These are phyloP conservation scores for Sialis fuliginosa DNA, from an alignment of 2,888 invertebrate genomes.

Conservation along the genomic window DNA sequence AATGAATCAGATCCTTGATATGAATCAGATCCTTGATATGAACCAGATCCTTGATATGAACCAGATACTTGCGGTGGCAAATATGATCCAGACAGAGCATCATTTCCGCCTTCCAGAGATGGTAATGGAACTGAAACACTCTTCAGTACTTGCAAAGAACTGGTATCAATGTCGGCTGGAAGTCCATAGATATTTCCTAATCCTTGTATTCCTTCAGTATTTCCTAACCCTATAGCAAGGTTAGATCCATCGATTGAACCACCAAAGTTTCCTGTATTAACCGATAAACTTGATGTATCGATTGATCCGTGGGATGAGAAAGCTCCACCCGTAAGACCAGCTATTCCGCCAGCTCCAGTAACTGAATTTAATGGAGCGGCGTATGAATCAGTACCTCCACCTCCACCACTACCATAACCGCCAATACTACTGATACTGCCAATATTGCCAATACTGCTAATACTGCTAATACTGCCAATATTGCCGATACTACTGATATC, in stretches of 20 bases:
- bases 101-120: slow-evolving; percentile 7
- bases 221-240: slow-evolving; percentile 9
- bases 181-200: slow-evolving; percentile 4
- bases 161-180: slow-evolving; percentile 10
- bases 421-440: slow-evolving; percentile 7
- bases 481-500: slow-evolving; percentile 14
- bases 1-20: slow-evolving; percentile 1
- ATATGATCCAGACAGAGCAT: slow-evolving; percentile 7
- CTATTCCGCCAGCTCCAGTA: slow-evolving; percentile 20
- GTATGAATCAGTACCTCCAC: slow-evolving; percentile 26
- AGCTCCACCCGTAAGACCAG: neutral
- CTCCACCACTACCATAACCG: neutral
- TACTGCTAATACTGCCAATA: slow-evolving; percentile 11
- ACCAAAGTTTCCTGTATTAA: slow-evolving; percentile 1
- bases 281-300: no score
- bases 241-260: slow-evolving; percentile 7
- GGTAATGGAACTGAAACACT: slow-evolving; percentile 25
- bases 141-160: slow-evolving; percentile 23
- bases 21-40: neutral
- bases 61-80: slow-evolving; percentile 7
- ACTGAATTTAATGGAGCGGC: slow-evolving; percentile 29
- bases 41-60: slow-evolving; percentile 4
- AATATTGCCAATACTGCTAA: neutral
- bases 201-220: slow-evolving; percentile 10
- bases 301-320: neutral